These are phyloP conservation scores for Callosobruchus maculatus DNA, from an alignment of 2,888 invertebrate genomes.

Conservation along the genomic window DNA sequence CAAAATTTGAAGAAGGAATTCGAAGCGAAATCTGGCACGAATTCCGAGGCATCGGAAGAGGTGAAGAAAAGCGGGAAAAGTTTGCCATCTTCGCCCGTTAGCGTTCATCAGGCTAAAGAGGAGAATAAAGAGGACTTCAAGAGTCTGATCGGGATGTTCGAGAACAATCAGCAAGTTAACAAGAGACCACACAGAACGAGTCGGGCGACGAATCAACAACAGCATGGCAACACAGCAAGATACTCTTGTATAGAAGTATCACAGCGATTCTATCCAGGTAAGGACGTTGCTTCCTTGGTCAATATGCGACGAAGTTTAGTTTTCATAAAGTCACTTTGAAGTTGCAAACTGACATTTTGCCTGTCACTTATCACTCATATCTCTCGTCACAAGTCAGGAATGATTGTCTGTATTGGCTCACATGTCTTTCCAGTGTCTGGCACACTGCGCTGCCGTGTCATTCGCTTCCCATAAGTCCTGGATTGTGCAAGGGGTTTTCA, in stretches of 20 bases:
- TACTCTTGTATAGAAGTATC: slow-evolving; percentile 45
- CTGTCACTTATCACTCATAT: too few species aligned
- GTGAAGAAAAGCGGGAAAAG: slow-evolving; percentile 45
- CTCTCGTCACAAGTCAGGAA: too few species aligned
- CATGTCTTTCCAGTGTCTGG: too few species aligned
- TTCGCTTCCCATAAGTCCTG: too few species aligned
- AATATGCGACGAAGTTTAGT: slow-evolving; percentile 18
- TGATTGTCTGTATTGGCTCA: too few species aligned
- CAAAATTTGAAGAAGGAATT: slow-evolving; percentile 84
- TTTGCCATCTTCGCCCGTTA: slow-evolving; percentile 63
- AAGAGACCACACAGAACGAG: slow-evolving; percentile 20
- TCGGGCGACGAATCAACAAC: slow-evolving; percentile 15
- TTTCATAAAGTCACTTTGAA: too few species aligned
- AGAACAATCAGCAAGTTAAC: slow-evolving; percentile 42
- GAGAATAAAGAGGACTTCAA: slow-evolving; percentile 61
- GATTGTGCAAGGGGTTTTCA: too few species aligned
- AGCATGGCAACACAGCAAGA: neutral
- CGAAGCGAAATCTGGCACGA: slow-evolving; percentile 66
- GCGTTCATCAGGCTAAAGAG: slow-evolving; percentile 50
- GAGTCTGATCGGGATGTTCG: slow-evolving; percentile 74
- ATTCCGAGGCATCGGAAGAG: slow-evolving; percentile 33
- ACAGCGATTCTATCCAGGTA: slow-evolving; percentile 10
- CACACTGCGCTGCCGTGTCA: too few species aligned
- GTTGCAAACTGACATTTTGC: too few species aligned
- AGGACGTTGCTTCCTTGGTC: slow-evolving; percentile 22